A percentile compares a stretch with the other conserved stretches of the same genome.
Conservation (phyloP, 2,113 vertebrate species). For the Hipposideros armiger region DNA sequence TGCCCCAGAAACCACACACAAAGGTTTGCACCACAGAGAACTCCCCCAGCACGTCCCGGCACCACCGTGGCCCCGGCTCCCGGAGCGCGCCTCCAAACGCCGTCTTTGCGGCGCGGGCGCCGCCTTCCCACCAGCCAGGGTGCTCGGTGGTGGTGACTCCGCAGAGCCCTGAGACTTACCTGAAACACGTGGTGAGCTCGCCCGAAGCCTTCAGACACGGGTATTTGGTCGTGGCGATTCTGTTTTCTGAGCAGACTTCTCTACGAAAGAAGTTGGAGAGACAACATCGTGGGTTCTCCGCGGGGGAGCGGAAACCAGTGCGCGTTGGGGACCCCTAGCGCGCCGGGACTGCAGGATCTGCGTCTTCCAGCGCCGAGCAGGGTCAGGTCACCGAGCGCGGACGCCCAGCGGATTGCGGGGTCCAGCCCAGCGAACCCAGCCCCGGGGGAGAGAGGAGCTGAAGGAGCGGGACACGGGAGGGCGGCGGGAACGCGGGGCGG, state of each 20-base stretch:
- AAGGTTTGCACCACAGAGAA: not conserved
- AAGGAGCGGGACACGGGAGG: not conserved
- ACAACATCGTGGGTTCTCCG: not conserved
- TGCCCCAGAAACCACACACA: not conserved
- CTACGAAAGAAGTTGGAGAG: conserved; percentile 80
- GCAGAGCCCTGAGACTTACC: conserved; percentile 85
- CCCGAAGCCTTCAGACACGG: conserved; percentile 94
- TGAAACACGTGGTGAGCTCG: conserved; percentile 95
- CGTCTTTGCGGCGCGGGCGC: not conserved
- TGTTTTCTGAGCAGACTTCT: conserved; percentile 94
- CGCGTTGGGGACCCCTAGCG: not conserved
- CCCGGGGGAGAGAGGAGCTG: not conserved
- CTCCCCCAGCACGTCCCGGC: too few relatives aligned
- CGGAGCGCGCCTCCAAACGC: not conserved
- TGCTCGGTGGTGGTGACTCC: rapidly evolving
- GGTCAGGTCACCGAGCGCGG: not conserved
- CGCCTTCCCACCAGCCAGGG: too few relatives aligned
- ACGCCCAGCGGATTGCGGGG: not conserved
- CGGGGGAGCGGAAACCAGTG: rapidly evolving
- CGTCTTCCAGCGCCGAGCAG: not conserved
- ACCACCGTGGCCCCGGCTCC: rapidly evolving
- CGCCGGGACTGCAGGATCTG: not conserved
- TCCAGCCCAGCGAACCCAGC: not conserved
- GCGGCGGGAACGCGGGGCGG: too few relatives aligned
- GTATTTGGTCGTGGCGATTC: conserved; percentile 94